Base-by-base conservation (phyloP, 1,140 invertebrate species). In the Bombus affinis region DNA sequence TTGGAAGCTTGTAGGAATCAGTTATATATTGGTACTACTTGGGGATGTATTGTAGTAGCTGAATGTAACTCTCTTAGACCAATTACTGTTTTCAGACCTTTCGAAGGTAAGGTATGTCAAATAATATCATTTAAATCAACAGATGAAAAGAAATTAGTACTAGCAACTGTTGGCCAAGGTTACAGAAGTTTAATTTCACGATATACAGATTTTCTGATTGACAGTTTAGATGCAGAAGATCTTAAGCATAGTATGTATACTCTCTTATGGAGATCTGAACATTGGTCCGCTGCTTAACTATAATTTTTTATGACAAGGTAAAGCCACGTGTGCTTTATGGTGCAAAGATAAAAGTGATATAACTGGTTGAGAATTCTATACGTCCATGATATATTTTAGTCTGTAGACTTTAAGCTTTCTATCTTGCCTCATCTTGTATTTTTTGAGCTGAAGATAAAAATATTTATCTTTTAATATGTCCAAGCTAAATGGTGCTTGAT, bases 41-140 rank as follows among this genome's bases (percentile, higher is more conserved):
- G 98, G 97, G 98, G 98, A 15, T 98, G 98, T 92, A 95, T 99
- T 57, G 97, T 99, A 35, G 97, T 99, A 2, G 98, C 98, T 5
- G 98, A 98, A 93, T 96, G 97, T 59, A 96, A 96, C 70, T 97
- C 97, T 6, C 95, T 99, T 81, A 95, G 97, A 37, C 98, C 98
- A 0, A 97, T 99, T 53, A 98, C 98, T 1, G 97, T 99, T 28
- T 99, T 99, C 94, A 95, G 98, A 77, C 98, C 98, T 1, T 98
- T 98, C 91, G 97, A 98, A 93, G 97, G 98, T 90, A 98, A 98
- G 94, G 97, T 95, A 44, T 94, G 94, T 68, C 91, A 95, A 89
- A 95, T 95, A 13, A 92, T 94, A 78, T 92, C 94, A 10, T 92
- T 93, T 42, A 95, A 93, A 79, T 94, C 94, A 89, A 92, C 86